Conservation (phyloP, 2,888 invertebrate genomes). For the Xanthia togata region DNA sequence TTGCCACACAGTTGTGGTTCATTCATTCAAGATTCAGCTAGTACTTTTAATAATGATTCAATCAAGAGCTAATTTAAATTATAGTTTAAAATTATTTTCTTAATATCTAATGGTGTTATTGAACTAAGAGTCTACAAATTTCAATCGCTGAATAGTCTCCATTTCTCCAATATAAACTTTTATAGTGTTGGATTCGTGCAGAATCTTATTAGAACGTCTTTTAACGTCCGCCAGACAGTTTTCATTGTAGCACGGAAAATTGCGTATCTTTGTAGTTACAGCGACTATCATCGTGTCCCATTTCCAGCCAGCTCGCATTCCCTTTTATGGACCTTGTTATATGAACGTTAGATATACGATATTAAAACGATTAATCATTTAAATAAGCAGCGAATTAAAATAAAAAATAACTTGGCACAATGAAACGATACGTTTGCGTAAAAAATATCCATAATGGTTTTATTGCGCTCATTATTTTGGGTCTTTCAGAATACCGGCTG, state of each 20-base stretch:
- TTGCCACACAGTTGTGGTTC: too few relatives aligned
- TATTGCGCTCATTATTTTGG: not conserved
- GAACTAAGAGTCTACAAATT: not conserved
- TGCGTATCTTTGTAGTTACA: conserved; percentile 50
- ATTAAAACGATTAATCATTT: not conserved
- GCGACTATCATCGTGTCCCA: conserved; percentile 47
- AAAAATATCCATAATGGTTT: not conserved
- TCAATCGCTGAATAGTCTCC: not conserved
- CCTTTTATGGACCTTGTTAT: conserved; percentile 38
- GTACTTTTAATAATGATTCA: not conserved
- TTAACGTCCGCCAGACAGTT: conserved; percentile 41
- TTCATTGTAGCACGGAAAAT: conserved; percentile 46
- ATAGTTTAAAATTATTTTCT: too few relatives aligned
- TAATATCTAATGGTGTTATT: not conserved
- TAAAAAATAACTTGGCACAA: not conserved
- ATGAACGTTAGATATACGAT: conserved; percentile 3
- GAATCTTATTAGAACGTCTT: conserved; percentile 32
- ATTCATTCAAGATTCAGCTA: not conserved
- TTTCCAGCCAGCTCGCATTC: conserved; percentile 52
- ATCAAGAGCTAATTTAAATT: not conserved
- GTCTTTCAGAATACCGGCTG: conserved; percentile 21
- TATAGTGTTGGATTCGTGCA: not conserved
- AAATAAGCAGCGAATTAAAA: not conserved
- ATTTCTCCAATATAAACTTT: conserved; percentile 17
- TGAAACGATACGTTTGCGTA: not conserved